A percentile compares a stretch with the other conserved stretches of the same genome.
Conservation (phyloP, 2,113 vertebrate genomes). For the Eulemur macaco region DNA sequence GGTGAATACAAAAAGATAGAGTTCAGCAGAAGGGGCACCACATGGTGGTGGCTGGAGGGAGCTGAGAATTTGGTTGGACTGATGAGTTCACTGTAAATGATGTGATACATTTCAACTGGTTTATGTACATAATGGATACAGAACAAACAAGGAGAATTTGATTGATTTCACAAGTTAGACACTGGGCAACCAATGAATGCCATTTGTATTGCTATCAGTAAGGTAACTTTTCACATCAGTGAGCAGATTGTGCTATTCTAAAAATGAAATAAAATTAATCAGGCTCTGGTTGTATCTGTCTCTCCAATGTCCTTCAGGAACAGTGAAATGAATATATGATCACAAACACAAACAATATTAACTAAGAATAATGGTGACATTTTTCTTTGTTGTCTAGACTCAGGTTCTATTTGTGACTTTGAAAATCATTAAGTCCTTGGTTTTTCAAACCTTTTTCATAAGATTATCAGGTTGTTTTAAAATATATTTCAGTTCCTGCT, state of each 20-base stretch:
- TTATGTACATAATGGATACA: not conserved
- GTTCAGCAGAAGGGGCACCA: not conserved
- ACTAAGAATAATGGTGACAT: not conserved
- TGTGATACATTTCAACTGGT: not conserved
- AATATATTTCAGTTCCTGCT: not conserved
- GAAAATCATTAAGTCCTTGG: not conserved
- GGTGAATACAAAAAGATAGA: not conserved
- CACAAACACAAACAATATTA: not conserved
- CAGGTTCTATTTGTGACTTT: not conserved
- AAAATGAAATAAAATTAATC: not conserved
- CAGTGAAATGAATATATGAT: not conserved
- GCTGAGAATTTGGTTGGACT: not conserved
- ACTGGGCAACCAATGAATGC: not conserved
- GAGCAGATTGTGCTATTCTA: not conserved
- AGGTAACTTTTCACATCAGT: not conserved
- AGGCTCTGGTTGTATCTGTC: not conserved
- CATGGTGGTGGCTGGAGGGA: not conserved
- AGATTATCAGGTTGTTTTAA: conserved; percentile 5
- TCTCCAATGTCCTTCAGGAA: not conserved
- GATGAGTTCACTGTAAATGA: not conserved
- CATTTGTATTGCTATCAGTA: not conserved
- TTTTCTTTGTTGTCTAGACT: not conserved
- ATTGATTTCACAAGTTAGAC: not conserved
- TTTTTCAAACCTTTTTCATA: not conserved
- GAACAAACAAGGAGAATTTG: not conserved